phyloP scores from a whole-genome alignment of 2,113 vertebrate species.

The Pseudorhombus dupliciocellatus region DNA sequence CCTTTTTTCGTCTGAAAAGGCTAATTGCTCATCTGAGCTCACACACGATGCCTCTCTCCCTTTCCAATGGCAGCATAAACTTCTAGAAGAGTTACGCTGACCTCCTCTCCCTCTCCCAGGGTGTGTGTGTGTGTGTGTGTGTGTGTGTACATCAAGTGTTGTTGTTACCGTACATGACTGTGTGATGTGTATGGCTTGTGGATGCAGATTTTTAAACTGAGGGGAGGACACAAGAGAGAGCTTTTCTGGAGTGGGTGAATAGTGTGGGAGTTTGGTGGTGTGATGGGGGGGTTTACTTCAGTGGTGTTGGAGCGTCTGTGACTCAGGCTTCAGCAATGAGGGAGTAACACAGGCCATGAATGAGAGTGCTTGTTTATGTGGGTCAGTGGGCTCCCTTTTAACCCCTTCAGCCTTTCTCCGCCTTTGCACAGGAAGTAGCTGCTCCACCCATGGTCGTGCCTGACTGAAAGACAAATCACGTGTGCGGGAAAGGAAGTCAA shows the following conservation, averaged over 20 bases:
- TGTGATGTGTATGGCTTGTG: slow-evolving; percentile 9
- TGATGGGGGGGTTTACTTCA: slow-evolving; percentile 30
- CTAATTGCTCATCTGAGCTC: slow-evolving; percentile 79
- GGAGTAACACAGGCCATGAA: slow-evolving; percentile 77
- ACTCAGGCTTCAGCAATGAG: slow-evolving; percentile 80
- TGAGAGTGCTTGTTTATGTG: slow-evolving; percentile 76
- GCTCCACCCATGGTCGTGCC: slow-evolving; percentile 44
- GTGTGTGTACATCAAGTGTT: slow-evolving; percentile 16
- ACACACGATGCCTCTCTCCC: slow-evolving; percentile 68
- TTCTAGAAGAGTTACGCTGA: slow-evolving; percentile 72
- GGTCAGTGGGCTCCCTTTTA: slow-evolving; percentile 72
- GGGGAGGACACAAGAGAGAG: slow-evolving; percentile 35
- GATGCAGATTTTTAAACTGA: slow-evolving; percentile 18
- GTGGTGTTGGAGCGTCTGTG: slow-evolving; percentile 68
- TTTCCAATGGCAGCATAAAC: slow-evolving; percentile 74
- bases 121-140: slow-evolving; percentile 42
- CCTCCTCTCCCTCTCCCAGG: slow-evolving; percentile 58
- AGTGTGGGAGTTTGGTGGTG: slow-evolving; percentile 47
- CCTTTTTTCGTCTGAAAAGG: slow-evolving; percentile 63
- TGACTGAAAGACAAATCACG: slow-evolving; percentile 56
- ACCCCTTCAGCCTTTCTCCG: slow-evolving; percentile 53
- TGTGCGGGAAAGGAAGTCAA: slow-evolving; percentile 57
- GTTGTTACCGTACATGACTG: neutral
- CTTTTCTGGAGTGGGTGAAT: slow-evolving; percentile 41
- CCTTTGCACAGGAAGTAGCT: slow-evolving; percentile 58